Conservation (phyloP, 2,888 invertebrate species). For the Temnothorax unifasciatus region DNA sequence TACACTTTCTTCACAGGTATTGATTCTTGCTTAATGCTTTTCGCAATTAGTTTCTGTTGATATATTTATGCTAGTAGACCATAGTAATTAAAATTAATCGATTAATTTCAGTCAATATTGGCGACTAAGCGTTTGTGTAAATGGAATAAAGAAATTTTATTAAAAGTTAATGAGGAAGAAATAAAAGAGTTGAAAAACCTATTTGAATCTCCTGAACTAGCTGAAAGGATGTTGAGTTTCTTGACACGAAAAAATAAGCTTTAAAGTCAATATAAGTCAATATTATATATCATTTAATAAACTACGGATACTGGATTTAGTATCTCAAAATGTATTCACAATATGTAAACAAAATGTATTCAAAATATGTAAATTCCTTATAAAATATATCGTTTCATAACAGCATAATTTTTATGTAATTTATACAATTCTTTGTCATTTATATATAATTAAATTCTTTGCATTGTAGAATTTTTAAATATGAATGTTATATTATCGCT, state of each 20-base stretch:
- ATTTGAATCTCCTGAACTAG: constrained; percentile 90
- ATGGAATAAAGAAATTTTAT: constrained; percentile 88
- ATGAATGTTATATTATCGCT: constrained; percentile 82
- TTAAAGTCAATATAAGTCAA: background rate
- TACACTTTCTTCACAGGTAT: constrained; percentile 76
- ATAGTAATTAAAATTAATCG: background rate
- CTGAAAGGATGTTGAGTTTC: constrained; percentile 88
- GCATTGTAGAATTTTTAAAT: constrained; percentile 79
- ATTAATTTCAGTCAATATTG: constrained; percentile 87
- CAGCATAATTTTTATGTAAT: constrained; percentile 7
- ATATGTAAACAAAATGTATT: background rate
- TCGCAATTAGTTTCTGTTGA: background rate
- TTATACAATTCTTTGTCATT: constrained; percentile 11
- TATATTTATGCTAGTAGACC: background rate
- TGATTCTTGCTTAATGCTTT: background rate
- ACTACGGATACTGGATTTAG: background rate
- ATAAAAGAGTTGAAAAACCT: constrained; percentile 89
- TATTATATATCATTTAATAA: background rate
- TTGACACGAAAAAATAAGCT: constrained; percentile 82
- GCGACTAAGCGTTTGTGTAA: constrained; percentile 91
- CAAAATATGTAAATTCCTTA: background rate
- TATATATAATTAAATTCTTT: background rate
- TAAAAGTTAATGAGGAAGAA: constrained; percentile 91
- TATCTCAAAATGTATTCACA: background rate
- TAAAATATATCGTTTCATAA: constrained; percentile 9